These are phyloP conservation scores for Chaetura pelagica DNA, from an alignment of 2,113 vertebrate species.

Conservation along the genomic window DNA sequence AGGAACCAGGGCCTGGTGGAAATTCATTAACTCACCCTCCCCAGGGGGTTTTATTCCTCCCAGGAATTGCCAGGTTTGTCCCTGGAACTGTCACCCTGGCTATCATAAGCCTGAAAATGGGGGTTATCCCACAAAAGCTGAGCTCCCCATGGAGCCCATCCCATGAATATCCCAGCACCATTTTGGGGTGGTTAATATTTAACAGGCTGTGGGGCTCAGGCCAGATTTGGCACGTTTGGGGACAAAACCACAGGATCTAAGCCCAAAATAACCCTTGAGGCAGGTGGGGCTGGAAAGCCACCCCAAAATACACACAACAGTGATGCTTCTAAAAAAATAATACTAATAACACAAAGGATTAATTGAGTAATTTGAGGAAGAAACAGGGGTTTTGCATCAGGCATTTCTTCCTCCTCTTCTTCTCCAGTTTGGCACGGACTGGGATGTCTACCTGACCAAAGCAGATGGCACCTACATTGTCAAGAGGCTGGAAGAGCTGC, in stretches of 20 bases:
- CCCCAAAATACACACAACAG: background rate
- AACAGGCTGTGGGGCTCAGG: fast-evolving
- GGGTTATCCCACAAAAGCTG: background rate
- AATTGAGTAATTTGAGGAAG: background rate
- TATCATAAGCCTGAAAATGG: background rate
- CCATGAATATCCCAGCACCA: fast-evolving
- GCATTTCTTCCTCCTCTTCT: background rate
- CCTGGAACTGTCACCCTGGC: fast-evolving
- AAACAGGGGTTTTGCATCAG: background rate
- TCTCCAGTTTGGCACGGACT: conserved; percentile 86
- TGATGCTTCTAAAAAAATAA: background rate
- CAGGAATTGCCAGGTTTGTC: background rate
- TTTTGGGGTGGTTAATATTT: background rate
- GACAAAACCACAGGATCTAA: background rate
- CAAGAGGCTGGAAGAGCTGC: conserved; percentile 82
- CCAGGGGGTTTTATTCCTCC: background rate
- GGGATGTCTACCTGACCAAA: conserved; percentile 87
- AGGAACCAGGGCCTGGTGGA: background rate
- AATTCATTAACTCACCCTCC: background rate
- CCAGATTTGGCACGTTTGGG: background rate
- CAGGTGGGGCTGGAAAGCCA: background rate
- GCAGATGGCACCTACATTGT: conserved; percentile 76
- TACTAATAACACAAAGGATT: background rate
- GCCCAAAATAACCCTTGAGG: background rate
- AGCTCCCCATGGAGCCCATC: background rate